Conservation (phyloP, 2,888 invertebrate species). For the Euplexia lucipara region DNA sequence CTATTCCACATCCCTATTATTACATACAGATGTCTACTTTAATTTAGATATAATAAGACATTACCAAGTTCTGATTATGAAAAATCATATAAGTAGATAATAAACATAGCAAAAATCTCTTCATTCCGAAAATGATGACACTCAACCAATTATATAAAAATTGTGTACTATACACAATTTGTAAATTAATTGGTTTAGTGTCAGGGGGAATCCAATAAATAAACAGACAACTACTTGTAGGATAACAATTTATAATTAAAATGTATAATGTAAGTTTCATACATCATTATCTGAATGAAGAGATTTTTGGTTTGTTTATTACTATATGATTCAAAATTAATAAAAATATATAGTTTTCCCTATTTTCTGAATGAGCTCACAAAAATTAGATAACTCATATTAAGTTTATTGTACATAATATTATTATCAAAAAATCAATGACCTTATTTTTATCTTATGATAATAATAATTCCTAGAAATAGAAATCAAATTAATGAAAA, state of each 20-base stretch:
- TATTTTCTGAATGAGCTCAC: too few relatives aligned
- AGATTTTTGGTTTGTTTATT: neutral
- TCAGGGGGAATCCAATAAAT: neutral
- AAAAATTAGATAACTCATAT: too few relatives aligned
- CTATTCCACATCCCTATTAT: too few relatives aligned
- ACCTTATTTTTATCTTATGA: neutral
- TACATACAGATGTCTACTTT: neutral
- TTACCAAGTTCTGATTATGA: neutral
- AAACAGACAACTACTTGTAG: neutral
- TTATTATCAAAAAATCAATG: too few relatives aligned
- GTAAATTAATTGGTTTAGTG: neutral
- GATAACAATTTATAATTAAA: neutral
- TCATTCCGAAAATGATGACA: too few relatives aligned
- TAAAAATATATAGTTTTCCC: too few relatives aligned
- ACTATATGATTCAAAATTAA: too few relatives aligned
- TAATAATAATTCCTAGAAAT: neutral
- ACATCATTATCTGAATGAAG: neutral
- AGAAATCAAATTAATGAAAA: conserved; percentile 1
- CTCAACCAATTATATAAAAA: too few relatives aligned
- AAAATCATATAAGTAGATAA: too few relatives aligned
- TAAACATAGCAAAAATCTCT: too few relatives aligned
- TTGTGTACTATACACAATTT: neutral
- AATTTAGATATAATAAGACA: neutral
- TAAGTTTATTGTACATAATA: too few relatives aligned
- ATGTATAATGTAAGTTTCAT: neutral